Conservation (phyloP, 2,888 invertebrate genomes). For the Holacanthella duospinosa region DNA sequence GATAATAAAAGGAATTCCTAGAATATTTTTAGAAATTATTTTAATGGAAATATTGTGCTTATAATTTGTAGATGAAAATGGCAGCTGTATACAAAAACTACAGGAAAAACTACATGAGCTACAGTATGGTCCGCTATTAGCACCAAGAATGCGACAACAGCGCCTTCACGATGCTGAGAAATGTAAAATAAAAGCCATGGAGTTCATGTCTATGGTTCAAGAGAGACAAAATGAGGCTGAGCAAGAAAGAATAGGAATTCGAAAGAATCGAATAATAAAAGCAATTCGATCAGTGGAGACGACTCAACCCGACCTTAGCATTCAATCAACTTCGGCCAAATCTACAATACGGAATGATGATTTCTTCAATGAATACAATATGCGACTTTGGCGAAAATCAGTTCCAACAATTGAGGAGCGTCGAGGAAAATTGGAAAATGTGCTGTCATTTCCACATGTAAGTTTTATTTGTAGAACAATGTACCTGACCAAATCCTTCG, state of each 20-base stretch:
- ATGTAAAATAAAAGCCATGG: not conserved
- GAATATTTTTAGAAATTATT: too few relatives aligned
- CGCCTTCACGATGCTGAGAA: not conserved
- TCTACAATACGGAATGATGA: not conserved
- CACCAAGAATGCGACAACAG: not conserved
- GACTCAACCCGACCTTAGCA: not conserved
- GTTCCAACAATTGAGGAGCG: not conserved
- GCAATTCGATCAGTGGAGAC: not conserved
- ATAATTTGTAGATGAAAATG: too few relatives aligned
- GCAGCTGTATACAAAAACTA: not conserved
- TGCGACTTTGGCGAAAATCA: not conserved
- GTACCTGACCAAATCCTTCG: too few relatives aligned
- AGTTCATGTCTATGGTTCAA: not conserved
- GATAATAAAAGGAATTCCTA: too few relatives aligned
- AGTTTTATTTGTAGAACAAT: too few relatives aligned
- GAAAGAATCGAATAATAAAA: not conserved
- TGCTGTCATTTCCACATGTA: too few relatives aligned
- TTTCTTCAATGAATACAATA: slow-evolving; percentile 2
- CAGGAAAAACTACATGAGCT: not conserved
- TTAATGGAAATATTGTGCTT: too few relatives aligned
- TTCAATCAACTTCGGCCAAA: not conserved
- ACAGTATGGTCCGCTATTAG: not conserved
- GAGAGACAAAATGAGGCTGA: not conserved
- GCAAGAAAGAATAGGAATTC: not conserved
- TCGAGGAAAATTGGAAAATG: not conserved